These are phyloP conservation scores for Xestia xanthographa DNA, from an alignment of 2,888 invertebrate genomes.

Conservation along the genomic window DNA sequence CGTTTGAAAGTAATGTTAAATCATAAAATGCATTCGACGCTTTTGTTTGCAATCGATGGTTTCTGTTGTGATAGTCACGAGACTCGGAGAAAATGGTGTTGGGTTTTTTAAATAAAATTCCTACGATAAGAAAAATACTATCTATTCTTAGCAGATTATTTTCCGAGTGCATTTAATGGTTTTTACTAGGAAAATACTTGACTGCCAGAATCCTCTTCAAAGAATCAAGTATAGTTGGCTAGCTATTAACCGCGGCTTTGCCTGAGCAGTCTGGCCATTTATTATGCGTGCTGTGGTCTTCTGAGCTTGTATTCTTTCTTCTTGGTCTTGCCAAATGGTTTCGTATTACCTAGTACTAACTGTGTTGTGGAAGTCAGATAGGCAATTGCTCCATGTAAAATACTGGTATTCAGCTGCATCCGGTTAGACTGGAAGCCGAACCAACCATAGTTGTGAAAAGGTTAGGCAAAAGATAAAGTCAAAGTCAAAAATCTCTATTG, in stretches of 20 bases:
- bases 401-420: too few relatives aligned
- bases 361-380: too few relatives aligned
- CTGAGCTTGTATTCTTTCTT: too few relatives aligned
- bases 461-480: too few relatives aligned
- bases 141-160: neutral
- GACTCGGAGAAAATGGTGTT: neutral
- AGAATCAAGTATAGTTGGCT: neutral
- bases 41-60: constrained; percentile 22
- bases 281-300: too few relatives aligned
- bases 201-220: neutral
- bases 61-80: constrained; percentile 4
- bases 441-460: too few relatives aligned
- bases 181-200: neutral
- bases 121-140: neutral
- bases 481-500: too few relatives aligned
- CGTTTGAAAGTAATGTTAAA: constrained; percentile 36
- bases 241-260: neutral
- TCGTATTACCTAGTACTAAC: too few relatives aligned
- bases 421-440: too few relatives aligned
- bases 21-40: constrained; percentile 37
- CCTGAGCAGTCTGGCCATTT: too few relatives aligned
- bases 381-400: too few relatives aligned
- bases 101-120: neutral
- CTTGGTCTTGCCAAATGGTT: too few relatives aligned
- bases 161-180: neutral